Base-by-base conservation (phyloP, 1,140 invertebrate species). In the Platyscapa corneri region DNA sequence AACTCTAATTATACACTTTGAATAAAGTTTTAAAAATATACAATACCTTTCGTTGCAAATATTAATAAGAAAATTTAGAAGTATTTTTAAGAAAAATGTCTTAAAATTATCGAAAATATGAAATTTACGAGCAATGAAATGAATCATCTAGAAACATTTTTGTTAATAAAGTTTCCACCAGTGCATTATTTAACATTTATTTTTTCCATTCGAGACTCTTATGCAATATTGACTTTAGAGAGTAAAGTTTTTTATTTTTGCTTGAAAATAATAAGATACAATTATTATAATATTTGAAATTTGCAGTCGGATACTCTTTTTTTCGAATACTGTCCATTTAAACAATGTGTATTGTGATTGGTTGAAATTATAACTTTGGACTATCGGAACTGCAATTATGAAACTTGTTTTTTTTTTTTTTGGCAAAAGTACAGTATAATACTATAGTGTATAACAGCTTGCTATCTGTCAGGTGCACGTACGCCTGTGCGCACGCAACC, bases 401-500 rank as follows among this genome's bases (percentile, higher is more conserved):
- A 65, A 83, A 65, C 39, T 76, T 42, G 39, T 56, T 23, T 75
- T 77, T 83, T 53, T 83, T 53, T 53, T 53, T 53, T 10, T 74
- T 74, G 14, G 49, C n/a, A 70, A 46, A 75, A 37, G 37, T 76
- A 76, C 34, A 60, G 37, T 42, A 64, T 60, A 74, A 42, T 75
- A 64, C 82, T 14, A 56, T 42, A 34, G 56, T 65, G 53, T 14
- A 83, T 42, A 76, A 67, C 39, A 77, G 53, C n/a, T 30, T 67
- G 42, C 20, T 70, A 70, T 78, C 46, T 70, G 32, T 78, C 75
- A 84, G 83, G 64, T 46, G 75, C 83, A 84, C 23, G 30, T 53
- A 46, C 83, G 64, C 83, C 83, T 84, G 32, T 14, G 32, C 32
- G n/a, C 83, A 84, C 53, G 83, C 83, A 78, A 84, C 83, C 75